Evolutionary conservation across 2,113 vertebrate species (phyloP), one percentile per base, ranked within the genome.

Genomic region (Reinhardtius hippoglossoides): DNA sequence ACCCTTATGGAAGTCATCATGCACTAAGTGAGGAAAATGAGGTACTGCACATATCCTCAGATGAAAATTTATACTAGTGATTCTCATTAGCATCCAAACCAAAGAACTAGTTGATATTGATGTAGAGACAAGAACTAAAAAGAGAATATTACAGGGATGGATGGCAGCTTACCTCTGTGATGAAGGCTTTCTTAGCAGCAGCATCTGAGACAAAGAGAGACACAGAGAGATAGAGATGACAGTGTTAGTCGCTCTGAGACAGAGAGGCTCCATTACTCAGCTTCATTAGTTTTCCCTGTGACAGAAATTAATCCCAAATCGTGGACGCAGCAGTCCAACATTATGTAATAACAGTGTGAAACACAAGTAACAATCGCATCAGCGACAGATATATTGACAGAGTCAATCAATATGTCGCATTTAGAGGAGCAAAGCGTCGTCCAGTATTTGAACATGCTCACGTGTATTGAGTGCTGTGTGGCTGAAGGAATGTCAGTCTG

Each of bases 101-200:
- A 68, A 68, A 78, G 4, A 15, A 62, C 9, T 10, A 27, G 37
- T 3, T 18, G 55, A 65, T 72, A 55, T 21, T 59, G 21, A 69
- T 67, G 42, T 46, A 21, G 6, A 16, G 44, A 9, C 18, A 67
- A 12, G 80, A 68, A 21, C 23, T 55, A 23, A 40, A 18, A 50
- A 67, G 21, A 14, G 48, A 59, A 23, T 65, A 82, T 78, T 21
- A 78, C 48, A 56, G 40, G 44, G 44, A 61, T 18, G 59, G 64
- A 56, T 46, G 44, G 65, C 0, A 9, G 61, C 89, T 92, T 80
- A 93, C 92, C 92, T 93, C 92, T 81, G 92, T 93, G 87, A 93
- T 92, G 86, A 90, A 90, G 73, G 91, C 90, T 84, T 93, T 93
- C 83, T 83, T 92, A 27, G 88, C 90, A 44, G 90, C 88, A 69